Conservation (phyloP, 2,113 vertebrate species). For the Indicator indicator region DNA sequence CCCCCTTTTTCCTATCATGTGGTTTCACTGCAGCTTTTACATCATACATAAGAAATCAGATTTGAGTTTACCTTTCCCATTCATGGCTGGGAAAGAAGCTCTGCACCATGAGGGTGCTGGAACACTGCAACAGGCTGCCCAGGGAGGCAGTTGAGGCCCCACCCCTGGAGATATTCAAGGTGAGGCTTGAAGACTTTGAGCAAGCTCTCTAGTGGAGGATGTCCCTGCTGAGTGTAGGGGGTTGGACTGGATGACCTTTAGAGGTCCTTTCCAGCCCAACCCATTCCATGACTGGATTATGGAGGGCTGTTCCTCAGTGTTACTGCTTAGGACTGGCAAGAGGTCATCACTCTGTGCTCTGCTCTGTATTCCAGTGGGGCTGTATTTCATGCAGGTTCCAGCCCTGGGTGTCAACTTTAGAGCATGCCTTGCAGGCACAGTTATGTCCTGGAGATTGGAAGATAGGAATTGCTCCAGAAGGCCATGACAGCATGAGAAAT, state of each 20-base stretch:
- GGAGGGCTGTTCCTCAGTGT: background rate
- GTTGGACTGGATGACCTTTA: too few relatives aligned
- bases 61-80: background rate
- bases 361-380: background rate
- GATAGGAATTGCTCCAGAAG: background rate
- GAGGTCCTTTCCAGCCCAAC: too few relatives aligned
- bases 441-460: background rate
- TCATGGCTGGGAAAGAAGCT: background rate
- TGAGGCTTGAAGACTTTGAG: too few relatives aligned
- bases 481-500: background rate
- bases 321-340: background rate
- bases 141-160: too few relatives aligned
- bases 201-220: too few relatives aligned
- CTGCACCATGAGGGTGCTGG: too few relatives aligned
- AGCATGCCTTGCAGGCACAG: background rate
- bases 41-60: background rate
- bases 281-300: background rate
- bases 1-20: background rate
- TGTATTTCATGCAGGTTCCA: background rate
- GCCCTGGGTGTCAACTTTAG: background rate
- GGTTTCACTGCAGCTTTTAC: background rate
- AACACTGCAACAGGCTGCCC: too few relatives aligned
- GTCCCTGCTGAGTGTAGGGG: too few relatives aligned
- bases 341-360: background rate
- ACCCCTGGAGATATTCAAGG: too few relatives aligned